Evolutionary conservation across 1,140 invertebrate species (phyloP).

Genomic region (Drosophila ercepeae): DNA sequence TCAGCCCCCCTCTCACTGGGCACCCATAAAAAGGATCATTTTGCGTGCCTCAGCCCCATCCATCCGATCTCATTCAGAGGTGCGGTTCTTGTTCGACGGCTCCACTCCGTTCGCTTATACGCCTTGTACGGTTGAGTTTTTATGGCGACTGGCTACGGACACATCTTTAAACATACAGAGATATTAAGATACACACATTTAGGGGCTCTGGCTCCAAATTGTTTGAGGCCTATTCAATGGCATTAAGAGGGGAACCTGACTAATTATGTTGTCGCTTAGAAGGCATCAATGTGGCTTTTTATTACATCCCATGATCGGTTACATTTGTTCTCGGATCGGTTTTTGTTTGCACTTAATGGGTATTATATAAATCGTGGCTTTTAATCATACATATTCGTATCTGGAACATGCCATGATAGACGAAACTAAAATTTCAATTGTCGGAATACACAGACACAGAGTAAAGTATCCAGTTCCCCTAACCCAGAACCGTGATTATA

Average conservation of each 20-base stretch:
- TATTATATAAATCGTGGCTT: not conserved
- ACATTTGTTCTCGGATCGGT: no score
- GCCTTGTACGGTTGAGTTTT: slow-evolving; percentile 3
- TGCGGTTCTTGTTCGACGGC: slow-evolving; percentile 30
- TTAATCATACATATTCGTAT: not conserved
- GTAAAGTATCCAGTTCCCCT: slow-evolving; percentile 6
- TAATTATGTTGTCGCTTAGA: slow-evolving; percentile 33
- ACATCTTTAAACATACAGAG: slow-evolving; percentile 7
- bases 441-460: slow-evolving; percentile 16
- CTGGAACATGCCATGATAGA: slow-evolving; percentile 19
- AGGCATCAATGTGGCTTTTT: not conserved
- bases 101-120: slow-evolving; percentile 3
- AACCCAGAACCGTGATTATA: slow-evolving; percentile 27
- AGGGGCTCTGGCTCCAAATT: slow-evolving; percentile 23
- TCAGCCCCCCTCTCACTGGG: slow-evolving; percentile 7
- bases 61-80: slow-evolving; percentile 36
- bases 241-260: slow-evolving; percentile 27
- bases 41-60: slow-evolving; percentile 42
- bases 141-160: slow-evolving; percentile 15
- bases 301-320: not conserved
- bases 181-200: not conserved
- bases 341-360: not conserved
- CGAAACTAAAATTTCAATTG: slow-evolving; percentile 26
- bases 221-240: slow-evolving; percentile 29
- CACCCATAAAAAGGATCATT: slow-evolving; percentile 47